phyloP scores from a whole-genome alignment of 2,113 vertebrate species.

The Oxygymnocypris stewartii region DNA sequence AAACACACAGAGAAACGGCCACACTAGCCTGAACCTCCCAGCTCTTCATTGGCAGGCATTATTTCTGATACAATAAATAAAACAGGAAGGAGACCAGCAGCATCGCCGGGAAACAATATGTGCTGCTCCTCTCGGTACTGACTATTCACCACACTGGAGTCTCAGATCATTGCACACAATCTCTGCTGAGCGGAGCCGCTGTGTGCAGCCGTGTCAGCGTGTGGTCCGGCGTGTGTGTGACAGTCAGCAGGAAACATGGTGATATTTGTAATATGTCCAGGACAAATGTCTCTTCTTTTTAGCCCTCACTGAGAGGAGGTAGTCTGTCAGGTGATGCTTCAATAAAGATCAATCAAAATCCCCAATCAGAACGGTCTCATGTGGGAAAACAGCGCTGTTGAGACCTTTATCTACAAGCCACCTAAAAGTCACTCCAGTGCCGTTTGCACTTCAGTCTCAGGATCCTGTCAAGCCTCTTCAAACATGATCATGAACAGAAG shows the following conservation, averaged over 20 bases:
- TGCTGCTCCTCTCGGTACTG: constrained; percentile 44
- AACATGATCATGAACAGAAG: background rate
- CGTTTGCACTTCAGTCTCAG: background rate
- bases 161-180: constrained; percentile 59
- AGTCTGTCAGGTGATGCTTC: constrained; percentile 61
- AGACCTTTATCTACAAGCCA: constrained; percentile 11
- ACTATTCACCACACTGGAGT: constrained; percentile 47
- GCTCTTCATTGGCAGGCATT: constrained; percentile 45
- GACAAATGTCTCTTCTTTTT: constrained; percentile 35
- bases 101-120: constrained; percentile 41
- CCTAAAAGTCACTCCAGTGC: background rate
- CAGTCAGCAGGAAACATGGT: constrained; percentile 44
- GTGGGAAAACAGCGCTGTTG: constrained; percentile 3
- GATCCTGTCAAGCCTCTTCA: background rate
- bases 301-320: constrained; percentile 53
- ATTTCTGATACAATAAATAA: constrained; percentile 60
- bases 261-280: constrained; percentile 49
- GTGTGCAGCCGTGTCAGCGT: constrained; percentile 42
- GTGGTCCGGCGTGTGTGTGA: constrained; percentile 23
- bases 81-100: constrained; percentile 47
- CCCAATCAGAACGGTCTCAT: constrained; percentile 5
- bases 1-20: constrained; percentile 26
- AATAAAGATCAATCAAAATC: constrained; percentile 55
- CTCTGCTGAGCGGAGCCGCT: constrained; percentile 39
- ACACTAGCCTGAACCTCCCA: constrained; percentile 49